phyloP scores from a whole-genome alignment of 2,888 invertebrate species.

The Pyrochroa serraticornis region DNA sequence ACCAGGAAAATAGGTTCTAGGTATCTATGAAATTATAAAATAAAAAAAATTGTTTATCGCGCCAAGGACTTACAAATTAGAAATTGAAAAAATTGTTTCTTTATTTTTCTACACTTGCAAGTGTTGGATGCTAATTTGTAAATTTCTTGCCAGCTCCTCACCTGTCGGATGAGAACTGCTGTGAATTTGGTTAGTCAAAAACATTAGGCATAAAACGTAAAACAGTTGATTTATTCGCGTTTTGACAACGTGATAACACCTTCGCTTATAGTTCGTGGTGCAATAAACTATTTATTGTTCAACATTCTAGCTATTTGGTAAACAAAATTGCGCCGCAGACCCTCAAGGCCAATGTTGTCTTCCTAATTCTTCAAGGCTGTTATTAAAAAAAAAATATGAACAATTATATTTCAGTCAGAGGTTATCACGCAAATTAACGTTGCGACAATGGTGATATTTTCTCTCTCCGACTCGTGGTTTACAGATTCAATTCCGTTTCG shows the following conservation, averaged over 20 bases:
- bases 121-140: too few species aligned
- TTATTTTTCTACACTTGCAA: too few species aligned
- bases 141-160: too few species aligned
- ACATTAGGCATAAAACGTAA: too few species aligned
- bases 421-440: background rate
- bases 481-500: slow-evolving; percentile 43
- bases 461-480: slow-evolving; percentile 7
- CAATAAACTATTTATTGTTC: slow-evolving; percentile 19
- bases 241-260: background rate
- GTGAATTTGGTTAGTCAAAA: too few species aligned
- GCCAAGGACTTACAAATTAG: too few species aligned
- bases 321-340: slow-evolving; percentile 1
- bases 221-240: background rate
- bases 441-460: background rate
- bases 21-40: too few species aligned
- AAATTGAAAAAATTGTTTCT: too few species aligned
- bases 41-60: too few species aligned
- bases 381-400: background rate
- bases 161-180: too few species aligned
- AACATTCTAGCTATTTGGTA: slow-evolving; percentile 1
- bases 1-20: too few species aligned
- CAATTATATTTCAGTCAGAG: too few species aligned
- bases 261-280: slow-evolving; percentile 4
- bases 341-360: slow-evolving; percentile 9
- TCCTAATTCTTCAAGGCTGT: slow-evolving; percentile 2